These are phyloP conservation scores for Amblyjoppa proteus DNA, from an alignment of 2,888 invertebrate species.

Conservation along the genomic window DNA sequence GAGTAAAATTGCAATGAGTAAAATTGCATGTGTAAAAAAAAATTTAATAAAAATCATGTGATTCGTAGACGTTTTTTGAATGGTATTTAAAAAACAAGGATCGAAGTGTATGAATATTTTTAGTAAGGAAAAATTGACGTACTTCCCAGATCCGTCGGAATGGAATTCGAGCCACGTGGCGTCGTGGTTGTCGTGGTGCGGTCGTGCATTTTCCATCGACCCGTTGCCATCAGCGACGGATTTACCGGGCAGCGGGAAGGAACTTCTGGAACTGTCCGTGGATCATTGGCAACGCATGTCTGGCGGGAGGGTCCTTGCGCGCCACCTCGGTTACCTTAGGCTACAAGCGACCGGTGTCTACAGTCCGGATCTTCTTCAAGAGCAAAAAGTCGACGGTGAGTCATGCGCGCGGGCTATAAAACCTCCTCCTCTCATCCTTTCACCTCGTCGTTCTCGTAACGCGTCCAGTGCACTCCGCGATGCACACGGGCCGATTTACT, in stretches of 20 bases:
- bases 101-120: neutral
- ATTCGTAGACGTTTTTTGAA: too few relatives aligned
- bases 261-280: constrained; percentile 87
- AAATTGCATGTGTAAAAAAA: too few relatives aligned
- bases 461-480: constrained; percentile 49
- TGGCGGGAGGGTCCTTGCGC: constrained; percentile 87
- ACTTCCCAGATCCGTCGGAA: constrained; percentile 81
- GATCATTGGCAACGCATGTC: constrained; percentile 87
- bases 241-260: constrained; percentile 87
- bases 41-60: too few relatives aligned
- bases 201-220: constrained; percentile 87
- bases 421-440: constrained; percentile 25
- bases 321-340: constrained; percentile 88
- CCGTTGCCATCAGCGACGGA: constrained; percentile 86
- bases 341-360: constrained; percentile 88
- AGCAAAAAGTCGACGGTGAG: constrained; percentile 84
- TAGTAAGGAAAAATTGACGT: constrained; percentile 12
- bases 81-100: neutral
- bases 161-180: constrained; percentile 88
- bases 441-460: constrained; percentile 47
- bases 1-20: too few relatives aligned
- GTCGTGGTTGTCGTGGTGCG: constrained; percentile 89
- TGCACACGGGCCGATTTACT: constrained; percentile 41
- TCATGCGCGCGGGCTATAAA: constrained; percentile 47
- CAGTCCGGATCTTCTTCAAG: constrained; percentile 86